Evolutionary conservation across 2,113 vertebrate species (phyloP).

Genomic region (Pygoscelis adeliae): DNA sequence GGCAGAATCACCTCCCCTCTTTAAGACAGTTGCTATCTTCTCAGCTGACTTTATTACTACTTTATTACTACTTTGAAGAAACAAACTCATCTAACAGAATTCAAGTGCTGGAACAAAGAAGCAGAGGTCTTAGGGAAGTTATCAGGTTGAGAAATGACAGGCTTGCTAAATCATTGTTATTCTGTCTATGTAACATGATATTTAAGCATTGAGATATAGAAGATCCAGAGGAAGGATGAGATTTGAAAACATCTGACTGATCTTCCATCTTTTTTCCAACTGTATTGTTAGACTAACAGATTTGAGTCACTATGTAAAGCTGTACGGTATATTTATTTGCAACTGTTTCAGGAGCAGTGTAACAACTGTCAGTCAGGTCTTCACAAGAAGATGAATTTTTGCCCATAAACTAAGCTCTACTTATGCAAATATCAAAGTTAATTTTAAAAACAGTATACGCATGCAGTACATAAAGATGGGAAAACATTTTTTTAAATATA

Average conservation of each 20-base stretch:
- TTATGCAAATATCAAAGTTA: neutral
- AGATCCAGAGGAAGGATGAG: neutral
- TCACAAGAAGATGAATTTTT: neutral
- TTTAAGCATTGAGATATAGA: neutral
- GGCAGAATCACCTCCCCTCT: neutral
- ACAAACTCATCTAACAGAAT: neutral
- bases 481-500: neutral
- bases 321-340: neutral
- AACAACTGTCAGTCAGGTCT: neutral
- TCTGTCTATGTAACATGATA: neutral
- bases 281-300: neutral
- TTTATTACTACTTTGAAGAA: neutral
- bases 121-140: neutral
- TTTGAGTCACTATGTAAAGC: neutral
- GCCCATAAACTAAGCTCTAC: neutral
- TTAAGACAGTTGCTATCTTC: neutral
- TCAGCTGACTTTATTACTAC: neutral
- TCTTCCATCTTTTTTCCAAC: neutral
- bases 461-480: neutral
- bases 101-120: neutral
- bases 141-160: neutral
- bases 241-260: neutral
- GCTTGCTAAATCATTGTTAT: neutral
- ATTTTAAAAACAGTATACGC: neutral
- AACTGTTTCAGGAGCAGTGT: neutral